Base-by-base conservation (phyloP, 2,888 invertebrate genomes). In the Thymelicus lineola region DNA sequence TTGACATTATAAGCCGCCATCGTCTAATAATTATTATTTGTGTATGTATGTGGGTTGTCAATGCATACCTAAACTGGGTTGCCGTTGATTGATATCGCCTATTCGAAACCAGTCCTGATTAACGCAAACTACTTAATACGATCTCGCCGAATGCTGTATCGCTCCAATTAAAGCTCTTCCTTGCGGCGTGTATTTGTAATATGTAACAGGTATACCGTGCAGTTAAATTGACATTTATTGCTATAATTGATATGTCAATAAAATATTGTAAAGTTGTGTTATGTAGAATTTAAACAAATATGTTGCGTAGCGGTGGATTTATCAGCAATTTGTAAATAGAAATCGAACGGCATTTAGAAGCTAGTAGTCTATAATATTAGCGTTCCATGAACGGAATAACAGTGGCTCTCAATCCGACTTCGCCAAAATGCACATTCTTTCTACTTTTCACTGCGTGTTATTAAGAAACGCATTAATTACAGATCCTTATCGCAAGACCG, bases 1-100 rank as follows among this genome's bases (percentile, higher is more conserved):
- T 91, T 93, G 93, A 93, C 93, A 93, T 93, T 93, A 86, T 85
- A 71, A 80, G 76, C 80, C 81, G 83, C 81, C 79, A 85, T 84
- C 81, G 83, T 89, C 89, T 91, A 91, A 91, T 91, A 89, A 90
- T 88, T 88, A 86, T 85, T 80, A n/a, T n/a, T n/a, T n/a, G n/a
- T n/a, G n/a, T 79, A 87, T 88, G 86, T 91, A 91, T 87, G 91
- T 89, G 85, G 84, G 83, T 83, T 87, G 92, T 87, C 87, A 85
- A 81, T 85, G 87, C 82, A 83, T 84, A 81, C 83, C 84, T 84
- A 82, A 84, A 85, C 82, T 83, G 82, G 86, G 84, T 76, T 79
- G 80, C 74, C 74, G 73, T 77, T 84, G 85, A 85, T 86, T 84
- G 83, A 86, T 88, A 83, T 81, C 81, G 76, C 75, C 73, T 81